Evolutionary conservation across 2,888 invertebrate genomes (phyloP), one percentile per base, ranked within the genome.

Genomic region (Acholoe squamosa): DNA sequence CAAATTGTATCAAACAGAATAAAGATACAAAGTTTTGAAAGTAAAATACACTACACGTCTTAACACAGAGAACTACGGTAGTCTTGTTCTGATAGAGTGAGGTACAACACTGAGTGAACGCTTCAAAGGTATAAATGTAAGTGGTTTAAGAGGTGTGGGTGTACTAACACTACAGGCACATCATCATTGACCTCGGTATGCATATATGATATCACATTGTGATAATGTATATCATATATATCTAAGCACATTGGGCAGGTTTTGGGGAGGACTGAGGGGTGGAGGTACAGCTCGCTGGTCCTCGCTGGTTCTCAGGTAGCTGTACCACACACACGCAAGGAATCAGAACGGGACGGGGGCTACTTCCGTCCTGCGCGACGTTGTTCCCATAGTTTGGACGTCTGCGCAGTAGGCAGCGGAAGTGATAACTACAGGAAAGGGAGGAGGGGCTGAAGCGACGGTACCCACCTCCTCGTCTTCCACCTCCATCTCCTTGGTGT

Each of bases 401-500:
- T 14, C n/a, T 28, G n/a, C 28, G 76, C n/a, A 76, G 28, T 5
- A 28, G 31, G 80, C 33, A 22, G 80, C 80, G 43, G 43, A 19
- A 80, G 80, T 25, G 25, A 10, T 33, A 84, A 22, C 33, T 19
- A 25, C 43, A n/a, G 56, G 52, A 54, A 19, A 28, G 54, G 54
- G 52, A 28, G 54, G 54, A 22, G 86, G 86, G 54, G 34, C 34
- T 34, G 54, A n/a, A 67, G 67, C 61, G 43, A 22, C 43, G 52
- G 52, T 67, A 88, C 91, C 56, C 89, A 91, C 91, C 91, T 91
- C 91, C 89, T 89, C 89, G 51, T 88, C 88, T 33, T 91, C 91
- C 28, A 91, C 88, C 43, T 90, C 89, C 91, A 91, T 91, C 89
- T 91, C 91, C 43, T 89, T 88, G 43, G 89, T 71, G 77, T 90